Evolutionary conservation across 2,113 vertebrate species (phyloP).

Genomic region (Anarhynchus alexandrinus): DNA sequence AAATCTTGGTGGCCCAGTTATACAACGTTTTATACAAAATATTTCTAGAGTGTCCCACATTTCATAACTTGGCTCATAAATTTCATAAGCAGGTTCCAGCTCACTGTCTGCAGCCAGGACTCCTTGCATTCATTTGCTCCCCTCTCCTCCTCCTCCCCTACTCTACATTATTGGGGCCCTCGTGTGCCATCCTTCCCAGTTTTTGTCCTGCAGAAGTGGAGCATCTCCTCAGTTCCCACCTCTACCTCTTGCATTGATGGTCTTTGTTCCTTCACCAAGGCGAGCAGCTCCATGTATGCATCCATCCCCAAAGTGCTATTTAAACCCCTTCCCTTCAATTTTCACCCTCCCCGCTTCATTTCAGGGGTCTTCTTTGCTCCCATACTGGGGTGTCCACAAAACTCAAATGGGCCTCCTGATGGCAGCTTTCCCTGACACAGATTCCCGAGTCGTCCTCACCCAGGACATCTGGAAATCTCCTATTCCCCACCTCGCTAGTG

Average conservation of each 20-base stretch:
- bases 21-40: neutral
- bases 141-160: neutral
- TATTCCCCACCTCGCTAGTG: neutral
- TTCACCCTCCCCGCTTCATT: neutral
- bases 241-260: neutral
- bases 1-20: neutral
- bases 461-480: neutral
- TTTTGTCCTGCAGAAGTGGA: neutral
- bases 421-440: neutral
- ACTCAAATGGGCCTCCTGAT: neutral
- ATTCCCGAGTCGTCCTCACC: neutral
- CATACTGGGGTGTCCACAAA: neutral
- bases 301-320: neutral
- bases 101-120: neutral
- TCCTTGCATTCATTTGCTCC: neutral
- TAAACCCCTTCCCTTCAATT: neutral
- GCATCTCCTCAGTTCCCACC: neutral
- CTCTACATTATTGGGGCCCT: neutral
- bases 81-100: neutral
- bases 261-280: neutral
- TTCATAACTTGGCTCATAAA: neutral
- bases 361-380: neutral
- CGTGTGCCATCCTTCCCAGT: neutral
- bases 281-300: rapidly evolving
- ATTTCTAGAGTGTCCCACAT: neutral